Evolutionary conservation across 2,113 vertebrate genomes (phyloP).

Genomic region (Petromus typicus): DNA sequence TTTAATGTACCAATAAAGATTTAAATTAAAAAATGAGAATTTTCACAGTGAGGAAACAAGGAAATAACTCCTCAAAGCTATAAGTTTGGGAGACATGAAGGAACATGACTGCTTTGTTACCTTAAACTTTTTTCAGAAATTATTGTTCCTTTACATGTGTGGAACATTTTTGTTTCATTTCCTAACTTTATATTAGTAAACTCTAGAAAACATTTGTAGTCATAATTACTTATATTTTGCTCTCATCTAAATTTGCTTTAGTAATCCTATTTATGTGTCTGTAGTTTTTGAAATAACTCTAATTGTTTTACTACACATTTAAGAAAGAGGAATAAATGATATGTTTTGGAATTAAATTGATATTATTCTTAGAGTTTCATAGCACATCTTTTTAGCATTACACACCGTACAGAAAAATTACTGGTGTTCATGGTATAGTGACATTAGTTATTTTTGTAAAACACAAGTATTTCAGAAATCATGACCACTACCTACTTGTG

Average conservation of each 20-base stretch:
- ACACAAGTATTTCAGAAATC: not conserved
- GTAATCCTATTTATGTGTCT: not conserved
- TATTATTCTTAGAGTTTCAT: not conserved
- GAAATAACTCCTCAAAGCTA: not conserved
- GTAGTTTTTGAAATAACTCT: not conserved
- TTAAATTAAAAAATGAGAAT: too few species aligned
- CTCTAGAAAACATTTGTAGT: not conserved
- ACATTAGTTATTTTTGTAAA: conserved; percentile 33
- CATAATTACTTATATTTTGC: not conserved
- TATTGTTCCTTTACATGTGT: too few species aligned
- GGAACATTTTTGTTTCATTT: not conserved
- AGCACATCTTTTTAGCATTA: not conserved
- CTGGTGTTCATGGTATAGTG: not conserved
- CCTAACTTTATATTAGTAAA: not conserved
- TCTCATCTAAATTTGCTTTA: not conserved
- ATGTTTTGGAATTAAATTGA: not conserved
- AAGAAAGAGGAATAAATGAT: not conserved
- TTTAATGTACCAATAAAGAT: too few species aligned
- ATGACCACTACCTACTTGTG: too few species aligned
- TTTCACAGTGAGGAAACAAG: not conserved
- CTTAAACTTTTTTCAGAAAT: not conserved
- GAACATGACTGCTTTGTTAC: not conserved
- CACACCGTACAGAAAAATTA: not conserved
- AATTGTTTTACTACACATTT: not conserved
- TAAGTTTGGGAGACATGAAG: not conserved